Conservation (phyloP, 1,140 invertebrate species). For the Drosophila neocordata region DNA sequence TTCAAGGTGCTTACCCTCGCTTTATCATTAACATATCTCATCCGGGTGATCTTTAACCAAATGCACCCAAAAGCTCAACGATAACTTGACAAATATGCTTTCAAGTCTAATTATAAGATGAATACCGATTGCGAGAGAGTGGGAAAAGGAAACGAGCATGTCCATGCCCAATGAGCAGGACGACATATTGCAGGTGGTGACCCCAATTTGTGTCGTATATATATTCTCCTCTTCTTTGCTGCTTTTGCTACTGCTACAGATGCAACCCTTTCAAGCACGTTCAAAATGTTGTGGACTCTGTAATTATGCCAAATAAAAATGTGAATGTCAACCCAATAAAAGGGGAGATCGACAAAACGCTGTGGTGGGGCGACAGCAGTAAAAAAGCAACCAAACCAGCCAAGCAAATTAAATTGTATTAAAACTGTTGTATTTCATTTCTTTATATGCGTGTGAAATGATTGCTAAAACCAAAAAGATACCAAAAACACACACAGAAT, state of each 20-base stretch:
- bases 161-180: conserved; percentile 56
- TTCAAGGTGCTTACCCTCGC: conserved; percentile 5
- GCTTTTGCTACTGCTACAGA: not conserved
- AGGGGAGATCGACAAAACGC: conserved; percentile 18
- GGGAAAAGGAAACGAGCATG: not conserved
- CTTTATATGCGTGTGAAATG: conserved; percentile 62
- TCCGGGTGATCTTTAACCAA: conserved; percentile 61
- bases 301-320: conserved; percentile 73
- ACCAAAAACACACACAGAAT: conserved; percentile 22
- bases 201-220: conserved; percentile 53
- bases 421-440: conserved; percentile 48
- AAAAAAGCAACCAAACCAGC: not conserved
- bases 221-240: not conserved
- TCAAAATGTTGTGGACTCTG: conserved; percentile 32
- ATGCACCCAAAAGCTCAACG: conserved; percentile 29
- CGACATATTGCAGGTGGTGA: conserved; percentile 44
- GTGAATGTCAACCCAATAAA: conserved; percentile 69
- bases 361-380: conserved; percentile 3
- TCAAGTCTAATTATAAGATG: conserved; percentile 74
- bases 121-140: conserved; percentile 26
- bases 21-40: conserved; percentile 77
- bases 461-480: conserved; percentile 12
- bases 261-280: conserved; percentile 49
- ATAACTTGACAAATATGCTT: conserved; percentile 78
- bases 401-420: conserved; percentile 74